Conservation (phyloP, 1,140 invertebrate genomes). For the Agrypnia vestita region DNA sequence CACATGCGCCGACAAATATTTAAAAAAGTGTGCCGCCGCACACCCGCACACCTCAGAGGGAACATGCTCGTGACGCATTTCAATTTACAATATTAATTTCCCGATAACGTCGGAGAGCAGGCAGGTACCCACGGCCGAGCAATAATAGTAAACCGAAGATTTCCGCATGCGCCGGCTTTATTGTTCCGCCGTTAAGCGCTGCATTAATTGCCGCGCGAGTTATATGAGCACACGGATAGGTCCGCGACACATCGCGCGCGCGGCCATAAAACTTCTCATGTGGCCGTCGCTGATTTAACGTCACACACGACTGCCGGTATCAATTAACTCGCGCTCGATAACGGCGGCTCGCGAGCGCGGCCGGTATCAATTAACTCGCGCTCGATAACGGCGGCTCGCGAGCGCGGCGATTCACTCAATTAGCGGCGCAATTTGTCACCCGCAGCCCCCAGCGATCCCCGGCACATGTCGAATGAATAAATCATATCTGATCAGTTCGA, state of each 20-base stretch:
- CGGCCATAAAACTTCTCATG: slow-evolving; percentile 2
- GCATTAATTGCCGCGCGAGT: too few species aligned
- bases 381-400: too few species aligned
- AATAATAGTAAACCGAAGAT: too few species aligned
- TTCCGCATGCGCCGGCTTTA: too few species aligned
- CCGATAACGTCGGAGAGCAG: too few species aligned
- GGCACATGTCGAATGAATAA: slow-evolving; percentile 30
- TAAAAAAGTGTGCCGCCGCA: too few species aligned
- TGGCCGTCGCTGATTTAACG: neutral
- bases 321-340: slow-evolving; percentile 30
- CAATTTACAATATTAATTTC: too few species aligned
- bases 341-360: neutral
- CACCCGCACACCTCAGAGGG: too few species aligned
- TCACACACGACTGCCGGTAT: slow-evolving; percentile 14
- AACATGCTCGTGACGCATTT: too few species aligned
- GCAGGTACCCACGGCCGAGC: too few species aligned
- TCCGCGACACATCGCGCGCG: neutral
- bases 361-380: neutral
- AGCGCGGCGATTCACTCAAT: slow-evolving; percentile 17
- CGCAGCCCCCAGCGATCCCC: neutral
- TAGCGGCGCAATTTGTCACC: slow-evolving; percentile 41
- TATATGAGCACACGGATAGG: too few species aligned
- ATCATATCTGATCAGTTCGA: slow-evolving; percentile 40
- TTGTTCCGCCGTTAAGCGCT: neutral
- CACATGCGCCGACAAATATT: too few species aligned